phyloP scores from a whole-genome alignment of 1,140 invertebrate genomes.

The Eueides isabella region DNA sequence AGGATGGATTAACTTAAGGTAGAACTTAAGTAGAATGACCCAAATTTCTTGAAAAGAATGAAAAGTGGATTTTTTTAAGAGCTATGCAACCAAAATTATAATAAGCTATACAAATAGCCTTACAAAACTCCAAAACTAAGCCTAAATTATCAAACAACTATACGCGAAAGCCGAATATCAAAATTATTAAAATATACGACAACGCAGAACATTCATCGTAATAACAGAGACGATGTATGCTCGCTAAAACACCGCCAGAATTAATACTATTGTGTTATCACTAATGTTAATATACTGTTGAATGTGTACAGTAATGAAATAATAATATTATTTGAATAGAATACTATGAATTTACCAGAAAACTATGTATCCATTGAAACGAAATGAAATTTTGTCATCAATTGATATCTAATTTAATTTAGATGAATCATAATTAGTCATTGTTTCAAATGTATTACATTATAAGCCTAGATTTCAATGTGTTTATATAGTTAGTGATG shows the following conservation, averaged over 20 bases:
- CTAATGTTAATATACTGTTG: constrained; percentile 36
- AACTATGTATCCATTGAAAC: constrained; percentile 21
- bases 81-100: too few relatives aligned
- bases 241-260: constrained; percentile 28
- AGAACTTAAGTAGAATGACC: too few relatives aligned
- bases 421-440: not conserved
- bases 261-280: constrained; percentile 36
- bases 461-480: not conserved
- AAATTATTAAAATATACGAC: constrained; percentile 14
- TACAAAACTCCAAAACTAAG: too few relatives aligned
- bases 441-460: not conserved
- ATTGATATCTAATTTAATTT: constrained; percentile 12
- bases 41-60: too few relatives aligned
- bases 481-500: too few relatives aligned
- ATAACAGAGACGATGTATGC: not conserved
- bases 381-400: constrained; percentile 28
- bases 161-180: not conserved
- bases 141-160: not conserved
- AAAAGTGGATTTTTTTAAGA: too few relatives aligned
- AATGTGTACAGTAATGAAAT: constrained; percentile 31
- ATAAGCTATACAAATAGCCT: too few relatives aligned
- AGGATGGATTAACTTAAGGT: too few relatives aligned
- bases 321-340: constrained; percentile 13
- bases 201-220: constrained; percentile 3
- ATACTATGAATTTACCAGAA: constrained; percentile 14